Base-by-base conservation (phyloP, 2,113 vertebrate genomes). In the Lates calcarifer region DNA sequence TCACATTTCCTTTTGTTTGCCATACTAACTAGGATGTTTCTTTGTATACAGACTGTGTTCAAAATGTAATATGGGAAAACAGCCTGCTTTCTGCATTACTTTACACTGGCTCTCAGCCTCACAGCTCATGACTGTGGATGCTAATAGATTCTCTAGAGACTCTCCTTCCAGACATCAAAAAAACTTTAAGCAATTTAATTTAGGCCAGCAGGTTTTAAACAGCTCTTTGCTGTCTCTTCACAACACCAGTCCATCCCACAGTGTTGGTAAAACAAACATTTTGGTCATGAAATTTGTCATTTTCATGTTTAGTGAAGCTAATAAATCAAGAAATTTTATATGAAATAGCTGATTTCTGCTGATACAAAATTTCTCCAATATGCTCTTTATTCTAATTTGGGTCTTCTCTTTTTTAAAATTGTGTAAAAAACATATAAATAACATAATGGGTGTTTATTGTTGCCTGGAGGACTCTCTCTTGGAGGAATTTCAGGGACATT, bases 81-180 rank as follows among this genome's bases (percentile, higher is more conserved):
- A 60, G 31, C 28, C 43, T 72, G 74, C 63, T 10, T 83, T 64
- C 31, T 80, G 56, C 29, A 31, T 62, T 62, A 49, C 58, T 75
- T 79, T 35, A 68, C 71, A 53, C 71, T 65, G 81, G 81, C 62
- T 51, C 51, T 78, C 84, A 87, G 81, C 72, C 61, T 82, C 67
- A 26, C 35, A 69, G 64, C 79, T 77, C 73, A 57, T 73, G 62
- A 65, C 62, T 85, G 62, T 51, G 47, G 82, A 82, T 68, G 33
- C 61, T 92, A 82, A 92, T 87, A 82, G 64, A 86, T 77, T 70
- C 87, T 87, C 86, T 24, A 14, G 88, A 75, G 91, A 84, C 62
- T 73, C 64, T 86, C 74, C 47, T 85, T 81, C 43, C 74, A 86
- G 69, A 86, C 87, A 88, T 88, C 63, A 85, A 84, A 81, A 69